Evolutionary conservation across 1,140 invertebrate species (phyloP), one percentile per base, ranked within the genome.

Genomic region (Eulimnadia texana): DNA sequence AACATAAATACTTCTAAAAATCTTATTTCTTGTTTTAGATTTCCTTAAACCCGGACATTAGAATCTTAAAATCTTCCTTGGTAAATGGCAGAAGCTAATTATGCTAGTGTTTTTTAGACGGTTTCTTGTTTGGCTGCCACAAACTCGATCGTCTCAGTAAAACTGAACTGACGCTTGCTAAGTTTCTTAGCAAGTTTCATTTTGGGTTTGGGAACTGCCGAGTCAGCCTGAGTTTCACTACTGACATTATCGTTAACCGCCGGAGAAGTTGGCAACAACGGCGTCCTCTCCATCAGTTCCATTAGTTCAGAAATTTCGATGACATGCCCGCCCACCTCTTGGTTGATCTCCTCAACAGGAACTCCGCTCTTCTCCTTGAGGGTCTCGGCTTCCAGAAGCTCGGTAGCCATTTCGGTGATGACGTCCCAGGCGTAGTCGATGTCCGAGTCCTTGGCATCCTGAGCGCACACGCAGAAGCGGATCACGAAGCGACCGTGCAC

Each of bases 401-500:
- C 71, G 3, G 70, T 68, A 2, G 76, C 74, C 61, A 74, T 72
- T 49, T 74, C 66, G 3, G 68, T 69, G 29, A 81, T 78, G 50
- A 76, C 70, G 22, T 74, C 66, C 78, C 78, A 81, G 1, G 80
- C 80, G 63, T 73, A 74, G 13, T 69, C 68, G 23, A 93, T 83
- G 68, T 93, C 84, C 2, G 80, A 77, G 28, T 89, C 82, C 0
- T 70, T 81, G 3, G 90, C 87, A 67, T 88, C 79, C 70, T 93
- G 85, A 13, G 84, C 78, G 47, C 85, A 86, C 0, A 95, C 83
- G 68, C 87, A 93, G 71, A 93, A 90, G 51, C 89, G 76, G 64
- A 96, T 85, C 2, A 81, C 78, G 29, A 73, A 67, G 50, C 78
- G 75, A 63, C 76, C 75, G 23, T 61, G 62, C 1, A 79, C 67